These are phyloP conservation scores for Clistopyga incitator DNA, from an alignment of 2,888 invertebrate genomes.

Conservation along the genomic window DNA sequence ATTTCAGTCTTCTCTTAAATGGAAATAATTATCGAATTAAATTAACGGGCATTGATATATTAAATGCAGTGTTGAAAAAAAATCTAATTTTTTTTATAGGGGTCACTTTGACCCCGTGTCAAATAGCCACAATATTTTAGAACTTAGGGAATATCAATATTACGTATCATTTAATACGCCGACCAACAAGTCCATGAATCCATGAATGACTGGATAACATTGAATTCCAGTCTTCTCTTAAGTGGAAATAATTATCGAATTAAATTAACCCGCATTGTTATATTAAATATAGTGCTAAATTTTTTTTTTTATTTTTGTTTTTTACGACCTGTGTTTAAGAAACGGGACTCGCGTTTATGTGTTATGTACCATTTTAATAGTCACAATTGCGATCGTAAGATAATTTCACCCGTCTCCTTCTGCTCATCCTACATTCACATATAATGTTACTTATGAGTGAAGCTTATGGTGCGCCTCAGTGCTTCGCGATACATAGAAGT, in stretches of 20 bases:
- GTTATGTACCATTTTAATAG: slow-evolving; percentile 64
- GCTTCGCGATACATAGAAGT: slow-evolving; percentile 45
- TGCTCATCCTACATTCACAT: slow-evolving; percentile 45
- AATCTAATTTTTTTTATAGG: too few species aligned
- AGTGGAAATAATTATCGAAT: slow-evolving; percentile 11
- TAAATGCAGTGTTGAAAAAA: slow-evolving; percentile 24
- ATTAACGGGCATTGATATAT: slow-evolving; percentile 40
- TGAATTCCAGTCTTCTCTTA: too few species aligned
- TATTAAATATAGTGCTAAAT: slow-evolving; percentile 24
- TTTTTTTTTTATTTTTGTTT: slow-evolving; percentile 4
- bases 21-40: slow-evolving; percentile 19
- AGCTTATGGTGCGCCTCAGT: slow-evolving; percentile 3
- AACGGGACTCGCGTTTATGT: slow-evolving; percentile 46
- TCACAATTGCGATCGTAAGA: slow-evolving; percentile 64
- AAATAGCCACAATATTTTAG: too few species aligned
- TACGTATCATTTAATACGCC: too few species aligned
- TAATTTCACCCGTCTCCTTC: slow-evolving; percentile 61
- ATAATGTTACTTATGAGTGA: slow-evolving; percentile 28
- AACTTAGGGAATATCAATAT: too few species aligned
- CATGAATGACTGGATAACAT: too few species aligned
- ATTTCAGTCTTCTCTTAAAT: too few species aligned
- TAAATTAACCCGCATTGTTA: slow-evolving; percentile 39
- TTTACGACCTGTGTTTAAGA: slow-evolving; percentile 56
- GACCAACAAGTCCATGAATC: too few species aligned
- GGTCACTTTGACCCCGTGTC: too few species aligned